Percentiles rank a stretch among this genome's conserved stretches.
phyloP scores from a whole-genome alignment of 2,797 vertebrate genomes.

The Phalanger gymnotis region DNA sequence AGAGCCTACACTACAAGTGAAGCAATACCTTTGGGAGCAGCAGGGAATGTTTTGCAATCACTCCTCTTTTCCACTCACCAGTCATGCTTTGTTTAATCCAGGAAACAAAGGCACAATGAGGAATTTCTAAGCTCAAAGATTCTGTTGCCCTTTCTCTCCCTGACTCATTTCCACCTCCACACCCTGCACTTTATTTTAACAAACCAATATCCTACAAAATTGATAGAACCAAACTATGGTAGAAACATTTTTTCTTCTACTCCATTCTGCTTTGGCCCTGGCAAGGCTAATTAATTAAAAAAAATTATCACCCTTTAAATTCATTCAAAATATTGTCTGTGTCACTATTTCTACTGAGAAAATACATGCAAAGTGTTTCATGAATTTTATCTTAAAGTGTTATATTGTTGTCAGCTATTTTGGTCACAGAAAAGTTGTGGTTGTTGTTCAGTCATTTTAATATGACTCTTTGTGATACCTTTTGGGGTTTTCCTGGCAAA shows the following conservation, averaged over 20 bases:
- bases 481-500: background rate
- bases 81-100: background rate
- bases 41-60: background rate
- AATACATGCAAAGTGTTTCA: background rate
- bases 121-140: background rate
- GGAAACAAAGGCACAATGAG: background rate
- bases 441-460: background rate
- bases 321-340: background rate
- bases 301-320: background rate
- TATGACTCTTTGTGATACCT: accelerated
- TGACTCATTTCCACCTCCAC: background rate
- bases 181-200: background rate
- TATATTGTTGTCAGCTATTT: background rate
- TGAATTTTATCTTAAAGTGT: background rate
- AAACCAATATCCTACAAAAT: background rate
- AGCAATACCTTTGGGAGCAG: background rate
- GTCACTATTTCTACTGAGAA: background rate
- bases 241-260: background rate
- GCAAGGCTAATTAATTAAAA: background rate
- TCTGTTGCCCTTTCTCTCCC: background rate
- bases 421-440: background rate
- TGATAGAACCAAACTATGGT: background rate
- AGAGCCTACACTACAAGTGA: background rate
- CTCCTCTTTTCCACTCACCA: background rate
- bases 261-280: background rate